phyloP scores from a whole-genome alignment of 2,888 invertebrate species.

The Drosophila setosimentum region DNA sequence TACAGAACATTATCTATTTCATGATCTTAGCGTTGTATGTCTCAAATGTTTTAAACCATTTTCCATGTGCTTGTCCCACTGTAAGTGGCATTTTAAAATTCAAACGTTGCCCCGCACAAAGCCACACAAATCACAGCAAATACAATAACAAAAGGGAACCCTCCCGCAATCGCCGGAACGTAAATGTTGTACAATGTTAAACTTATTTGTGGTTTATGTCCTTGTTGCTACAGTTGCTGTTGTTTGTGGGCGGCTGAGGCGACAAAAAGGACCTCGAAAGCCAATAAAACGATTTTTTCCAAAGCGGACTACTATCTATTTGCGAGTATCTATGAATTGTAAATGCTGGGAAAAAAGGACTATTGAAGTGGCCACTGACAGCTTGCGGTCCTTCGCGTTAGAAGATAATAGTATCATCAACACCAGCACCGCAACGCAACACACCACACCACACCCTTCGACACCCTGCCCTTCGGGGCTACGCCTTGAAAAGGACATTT shows the following conservation, averaged over 20 bases:
- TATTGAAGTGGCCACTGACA: constrained; percentile 74
- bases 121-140: constrained; percentile 75
- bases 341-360: constrained; percentile 66
- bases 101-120: constrained; percentile 54
- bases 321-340: constrained; percentile 71
- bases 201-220: constrained; percentile 78
- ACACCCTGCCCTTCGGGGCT: constrained; percentile 9
- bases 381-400: constrained; percentile 70
- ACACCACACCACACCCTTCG: not conserved
- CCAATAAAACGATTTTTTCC: constrained; percentile 84
- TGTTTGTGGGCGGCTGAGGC: constrained; percentile 60
- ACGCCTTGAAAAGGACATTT: constrained; percentile 60
- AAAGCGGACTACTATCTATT: constrained; percentile 40
- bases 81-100: constrained; percentile 69
- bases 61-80: constrained; percentile 33
- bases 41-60: not conserved
- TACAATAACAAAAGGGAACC: constrained; percentile 67
- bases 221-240: constrained; percentile 56
- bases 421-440: constrained; percentile 58
- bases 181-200: constrained; percentile 70
- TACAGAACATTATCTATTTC: not conserved
- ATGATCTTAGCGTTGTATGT: not conserved
- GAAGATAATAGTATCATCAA: constrained; percentile 84
- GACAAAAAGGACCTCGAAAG: constrained; percentile 80
- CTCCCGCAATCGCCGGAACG: constrained; percentile 52